Base-by-base conservation (phyloP, 2,888 invertebrate species). In the Tigriopus californicus region DNA sequence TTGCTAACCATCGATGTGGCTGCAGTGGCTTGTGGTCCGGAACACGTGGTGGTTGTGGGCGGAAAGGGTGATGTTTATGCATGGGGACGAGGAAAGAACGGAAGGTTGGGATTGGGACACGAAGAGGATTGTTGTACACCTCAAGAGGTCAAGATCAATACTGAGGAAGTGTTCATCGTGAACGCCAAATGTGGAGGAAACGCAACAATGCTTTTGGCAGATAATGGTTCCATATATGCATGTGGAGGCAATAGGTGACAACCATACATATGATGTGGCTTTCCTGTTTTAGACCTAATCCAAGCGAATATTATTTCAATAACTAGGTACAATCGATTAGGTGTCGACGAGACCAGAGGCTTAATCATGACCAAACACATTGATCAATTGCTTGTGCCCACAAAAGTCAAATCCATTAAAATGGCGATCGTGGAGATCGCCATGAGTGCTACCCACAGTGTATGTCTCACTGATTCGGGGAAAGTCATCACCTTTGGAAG, bases 71-170 rank as follows among this genome's bases (percentile, higher is more conserved):
- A 75, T 53, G 73, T 82, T 15, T 82, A 76, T 65, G 73, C 79
- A 12, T 84, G 83, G 83, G 83, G 79, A 1, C 71, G 74, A 44
- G 80, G 80, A 10, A 70, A 74, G 63, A 73, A 74, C 10, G 81
- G 81, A 1, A 76, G 80, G 60, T 71, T 82, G 2, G 82, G 82
- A 0, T 71, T 75, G 15, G 76, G 76, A 3, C 68, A 71, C 61
- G 72, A 75, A 62, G 72, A 75, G 62, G 72, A 75, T 65, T 69
- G 72, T 72, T 73, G 66, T 66, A 67, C 61, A 33, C 60, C 54
- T 20, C 47, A 61, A 60, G 66, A 69, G 63, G 71, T 77, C 12
- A 66, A 65, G 22, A 64, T 77, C 8, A 59, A 59, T 13, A 70
- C 75, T 49, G 72, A 73, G 54, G 73, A 75, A 42, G 72, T 74